Evolutionary conservation across 2,797 vertebrate genomes (phyloP).

Genomic region (Anabacerthia variegaticeps): DNA sequence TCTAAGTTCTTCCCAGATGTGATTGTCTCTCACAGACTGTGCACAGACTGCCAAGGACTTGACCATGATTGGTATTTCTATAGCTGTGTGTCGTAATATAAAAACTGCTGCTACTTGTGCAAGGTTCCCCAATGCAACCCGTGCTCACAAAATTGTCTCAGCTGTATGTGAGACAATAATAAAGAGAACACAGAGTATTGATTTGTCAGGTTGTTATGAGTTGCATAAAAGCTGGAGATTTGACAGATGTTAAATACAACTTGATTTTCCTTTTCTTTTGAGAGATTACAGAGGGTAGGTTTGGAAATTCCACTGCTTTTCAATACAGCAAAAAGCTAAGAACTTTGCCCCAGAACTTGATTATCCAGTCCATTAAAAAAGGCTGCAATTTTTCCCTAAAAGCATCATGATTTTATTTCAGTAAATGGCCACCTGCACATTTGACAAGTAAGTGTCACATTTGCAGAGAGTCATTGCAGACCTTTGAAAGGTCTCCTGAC

Average conservation of each 20-base stretch:
- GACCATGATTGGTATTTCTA: background rate
- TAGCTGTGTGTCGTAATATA: background rate
- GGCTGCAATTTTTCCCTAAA: background rate
- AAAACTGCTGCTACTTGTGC: background rate
- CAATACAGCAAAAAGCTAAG: background rate
- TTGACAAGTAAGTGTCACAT: background rate
- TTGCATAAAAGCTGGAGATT: background rate
- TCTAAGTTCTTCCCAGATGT: background rate
- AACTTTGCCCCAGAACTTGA: background rate
- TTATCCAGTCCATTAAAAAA: background rate
- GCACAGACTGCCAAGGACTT: background rate
- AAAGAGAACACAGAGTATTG: background rate
- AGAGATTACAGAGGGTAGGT: background rate
- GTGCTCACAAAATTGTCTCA: background rate
- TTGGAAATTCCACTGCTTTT: background rate
- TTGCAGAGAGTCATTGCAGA: background rate
- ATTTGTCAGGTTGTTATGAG: background rate
- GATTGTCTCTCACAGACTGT: background rate
- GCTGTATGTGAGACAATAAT: background rate
- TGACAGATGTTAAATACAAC: background rate
- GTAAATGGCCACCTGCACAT: background rate
- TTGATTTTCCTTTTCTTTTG: background rate
- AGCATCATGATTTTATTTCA: background rate
- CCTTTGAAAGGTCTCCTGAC: background rate
- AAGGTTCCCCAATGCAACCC: background rate